Evolutionary conservation across 2,797 vertebrate genomes (phyloP).

Genomic region (Gymnodraco acuticeps): DNA sequence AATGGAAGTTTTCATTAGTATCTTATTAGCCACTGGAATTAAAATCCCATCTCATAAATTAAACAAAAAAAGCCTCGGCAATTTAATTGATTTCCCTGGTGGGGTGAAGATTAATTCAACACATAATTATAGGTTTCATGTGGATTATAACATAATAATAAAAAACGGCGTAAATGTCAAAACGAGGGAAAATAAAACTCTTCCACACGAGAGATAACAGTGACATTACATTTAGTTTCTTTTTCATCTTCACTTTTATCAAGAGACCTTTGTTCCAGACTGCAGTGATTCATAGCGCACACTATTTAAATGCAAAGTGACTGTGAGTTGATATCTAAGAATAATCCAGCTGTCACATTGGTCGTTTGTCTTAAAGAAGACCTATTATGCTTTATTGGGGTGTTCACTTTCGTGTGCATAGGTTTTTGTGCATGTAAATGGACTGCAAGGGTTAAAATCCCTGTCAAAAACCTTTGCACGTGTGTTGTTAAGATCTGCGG

Average conservation of each 20-base stretch:
- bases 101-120: constrained; percentile 61
- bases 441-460: too few relatives aligned
- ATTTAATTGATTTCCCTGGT: constrained; percentile 70
- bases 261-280: constrained; percentile 6
- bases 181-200: constrained; percentile 39
- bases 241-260: constrained; percentile 30
- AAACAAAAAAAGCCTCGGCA: constrained; percentile 68
- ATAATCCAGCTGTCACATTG: neutral
- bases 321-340: neutral
- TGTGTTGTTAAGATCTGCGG: too few relatives aligned
- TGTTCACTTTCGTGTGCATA: too few relatives aligned
- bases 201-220: constrained; percentile 36
- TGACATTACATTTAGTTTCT: constrained; percentile 34
- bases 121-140: constrained; percentile 67
- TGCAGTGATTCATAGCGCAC: constrained; percentile 8
- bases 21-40: constrained; percentile 69
- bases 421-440: too few relatives aligned
- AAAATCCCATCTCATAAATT: constrained; percentile 72
- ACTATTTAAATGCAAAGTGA: constrained; percentile 13
- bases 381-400: too few relatives aligned
- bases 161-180: constrained; percentile 49
- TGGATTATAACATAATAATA: constrained; percentile 66
- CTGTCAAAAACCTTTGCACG: too few relatives aligned
- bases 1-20: constrained; percentile 68
- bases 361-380: too few relatives aligned